Base-by-base conservation (phyloP, 2,888 invertebrate genomes). In the Acanthosepion esculentum region DNA sequence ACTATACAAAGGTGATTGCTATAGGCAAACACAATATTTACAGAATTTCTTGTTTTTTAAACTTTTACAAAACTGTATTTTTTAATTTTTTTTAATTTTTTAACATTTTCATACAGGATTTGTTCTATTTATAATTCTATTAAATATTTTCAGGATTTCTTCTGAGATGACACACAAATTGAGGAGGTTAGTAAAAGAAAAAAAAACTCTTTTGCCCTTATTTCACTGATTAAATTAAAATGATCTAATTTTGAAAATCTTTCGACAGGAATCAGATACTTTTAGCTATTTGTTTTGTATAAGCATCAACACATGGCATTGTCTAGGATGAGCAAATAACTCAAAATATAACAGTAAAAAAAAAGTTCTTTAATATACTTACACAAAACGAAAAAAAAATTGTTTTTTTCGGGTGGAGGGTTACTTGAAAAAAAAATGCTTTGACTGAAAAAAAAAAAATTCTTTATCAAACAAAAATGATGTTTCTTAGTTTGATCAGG, bases 111-210 rank as follows among this genome's bases (percentile, higher is more conserved):
- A 41, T 41, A 41, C 41, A 41, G 41, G 41, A 41, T 41, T 41
- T 78, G 0, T 33, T 78, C 15, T 26, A 64, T 78, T 33, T 78
- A 15, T 78, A 78, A 78, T 78, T 15, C 20, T n/a, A n/a, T 78
- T 78, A 12, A n/a, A 78, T 5, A n/a, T 78, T 93, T 93, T 53
- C 93, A 93, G 93, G 20, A 93, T 93, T n/a, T 93, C 93, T n/a
- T 53, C 93, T 53, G 93, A 93, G 48, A 93, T 93, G 93, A 53
- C 93, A 18, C 48, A 93, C 48, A 93, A 93, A 50, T 93, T 92
- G 59, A 92, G 92, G 59, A 92, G 94, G 91, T 92, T 50, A 94
- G 94, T 94, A n/a, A 55, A 48, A 20, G 29, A 41, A 48, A 20
- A 48, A 41, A 26, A 41, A 41, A 0, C 20, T 59, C n/a, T 23